Base-by-base conservation (phyloP, 2,797 vertebrate species). In the Syngnathus acus region DNA sequence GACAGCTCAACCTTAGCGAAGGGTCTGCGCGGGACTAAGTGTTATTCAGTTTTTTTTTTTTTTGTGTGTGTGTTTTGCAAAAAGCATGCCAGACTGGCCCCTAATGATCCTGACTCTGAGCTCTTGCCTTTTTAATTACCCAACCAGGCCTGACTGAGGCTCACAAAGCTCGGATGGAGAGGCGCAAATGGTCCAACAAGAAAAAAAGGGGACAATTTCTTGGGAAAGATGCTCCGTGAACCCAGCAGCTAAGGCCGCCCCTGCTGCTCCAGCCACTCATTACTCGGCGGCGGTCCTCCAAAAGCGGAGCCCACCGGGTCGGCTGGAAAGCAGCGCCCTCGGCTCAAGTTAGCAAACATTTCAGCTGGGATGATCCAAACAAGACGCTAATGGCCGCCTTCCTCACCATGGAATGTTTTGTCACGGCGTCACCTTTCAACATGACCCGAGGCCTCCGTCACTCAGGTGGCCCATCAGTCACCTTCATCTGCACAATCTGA, bases 51-150 rank as follows among this genome's bases (percentile, higher is more conserved):
- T 26, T 26, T 17, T 17, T 2, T 62, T 62, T 45, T 43, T 40
- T 62, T 47, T 62, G 42, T 62, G 13, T 62, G 32, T 32, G 32
- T 32, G 32, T 32, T 32, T 32, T 32, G 42, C 60, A 72, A 70
- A 69, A 68, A 51, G 58, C 69, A 66, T 69, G 66, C 68, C 67
- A 73, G 81, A 83, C 81, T 72, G 85, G 73, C 72, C 81, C 74
- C 86, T 85, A 87, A 91, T 84, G 88, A 91, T 84, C 85, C 74
- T 78, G 81, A 84, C 81, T 79, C n/a, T 81, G 79, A 78, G 82
- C 59, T 83, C 83, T 88, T 83, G 89, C 87, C 89, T 91, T 89
- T 88, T 86, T 90, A 92, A 90, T 89, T 89, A 89, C 90, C 85
- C 88, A 85, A 68, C 85, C 87, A 90, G 90, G 87, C 91, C 89